Percentiles rank a stretch among this genome's conserved stretches.
These are phyloP conservation scores for Drosophila quinaria DNA, from an alignment of 2,888 invertebrate genomes.

Conservation along the genomic window DNA sequence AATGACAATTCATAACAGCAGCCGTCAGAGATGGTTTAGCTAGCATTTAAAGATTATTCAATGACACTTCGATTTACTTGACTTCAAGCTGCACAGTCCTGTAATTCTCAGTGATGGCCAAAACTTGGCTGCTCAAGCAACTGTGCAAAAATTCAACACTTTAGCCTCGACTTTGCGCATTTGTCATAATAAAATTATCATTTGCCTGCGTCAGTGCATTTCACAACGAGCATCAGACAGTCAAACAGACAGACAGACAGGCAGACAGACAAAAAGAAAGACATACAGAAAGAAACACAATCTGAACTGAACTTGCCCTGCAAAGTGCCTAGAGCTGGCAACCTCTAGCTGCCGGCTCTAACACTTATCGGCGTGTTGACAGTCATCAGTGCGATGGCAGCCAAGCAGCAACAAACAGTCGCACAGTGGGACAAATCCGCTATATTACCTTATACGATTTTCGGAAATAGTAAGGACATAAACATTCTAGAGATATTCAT, in stretches of 20 bases:
- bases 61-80: conserved; percentile 18
- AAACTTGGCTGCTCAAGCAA: conserved; percentile 16
- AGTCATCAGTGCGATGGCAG: conserved; percentile 42
- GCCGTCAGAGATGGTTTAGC: conserved; percentile 1
- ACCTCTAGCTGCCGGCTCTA: conserved; percentile 25
- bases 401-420: conserved; percentile 25
- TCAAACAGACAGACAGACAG: neutral
- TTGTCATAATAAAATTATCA: conserved; percentile 75
- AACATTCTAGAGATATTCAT: no score
- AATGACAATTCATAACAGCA: conserved; percentile 40
- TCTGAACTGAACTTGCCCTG: conserved; percentile 18
- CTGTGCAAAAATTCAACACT: conserved; percentile 26
- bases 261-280: no score
- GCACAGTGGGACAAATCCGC: neutral
- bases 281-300: neutral
- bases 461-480: no score
- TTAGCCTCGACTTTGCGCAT: conserved; percentile 50
- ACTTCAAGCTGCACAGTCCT: neutral
- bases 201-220: conserved; percentile 62
- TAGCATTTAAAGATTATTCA: conserved; percentile 31
- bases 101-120: conserved; percentile 3
- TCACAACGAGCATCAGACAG: conserved; percentile 14
- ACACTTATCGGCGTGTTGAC: conserved; percentile 70
- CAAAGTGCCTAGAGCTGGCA: conserved; percentile 32
- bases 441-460: no score